Conservation (phyloP, 2,113 vertebrate genomes). For the Crotophaga sulcirostris region DNA sequence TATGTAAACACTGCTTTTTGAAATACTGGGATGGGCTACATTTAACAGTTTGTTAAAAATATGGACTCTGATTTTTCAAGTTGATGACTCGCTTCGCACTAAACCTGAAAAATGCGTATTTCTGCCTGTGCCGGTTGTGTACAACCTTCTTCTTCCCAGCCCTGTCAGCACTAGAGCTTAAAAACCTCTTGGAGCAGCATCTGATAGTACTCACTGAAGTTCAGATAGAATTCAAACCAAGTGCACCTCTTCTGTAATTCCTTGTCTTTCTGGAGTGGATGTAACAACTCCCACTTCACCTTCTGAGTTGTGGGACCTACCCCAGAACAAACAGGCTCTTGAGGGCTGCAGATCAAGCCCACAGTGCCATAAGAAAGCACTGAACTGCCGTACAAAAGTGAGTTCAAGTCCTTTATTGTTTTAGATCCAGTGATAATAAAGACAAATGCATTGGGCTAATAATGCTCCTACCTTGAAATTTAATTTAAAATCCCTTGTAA, state of each 20-base stretch:
- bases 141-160: not conserved
- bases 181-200: not conserved
- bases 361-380: fast-evolving
- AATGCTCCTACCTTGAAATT: conserved; percentile 67
- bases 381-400: not conserved
- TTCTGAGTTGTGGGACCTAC: not conserved
- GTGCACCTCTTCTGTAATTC: not conserved
- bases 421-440: conserved; percentile 60
- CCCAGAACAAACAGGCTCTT: not conserved
- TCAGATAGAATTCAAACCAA: not conserved
- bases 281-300: not conserved
- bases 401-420: conserved; percentile 40
- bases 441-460: conserved; percentile 60
- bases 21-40: not conserved
- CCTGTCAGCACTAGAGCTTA: not conserved
- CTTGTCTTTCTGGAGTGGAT: not conserved
- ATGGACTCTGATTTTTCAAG: not conserved
- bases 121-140: not conserved
- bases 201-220: not conserved
- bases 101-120: not conserved
- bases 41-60: not conserved
- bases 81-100: not conserved
- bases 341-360: not conserved
- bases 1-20: not conserved
- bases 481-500: conserved; percentile 68